A percentile compares a stretch with the other conserved stretches of the same genome.
Conservation (phyloP, 2,113 vertebrate species). For the Cettia cetti region DNA sequence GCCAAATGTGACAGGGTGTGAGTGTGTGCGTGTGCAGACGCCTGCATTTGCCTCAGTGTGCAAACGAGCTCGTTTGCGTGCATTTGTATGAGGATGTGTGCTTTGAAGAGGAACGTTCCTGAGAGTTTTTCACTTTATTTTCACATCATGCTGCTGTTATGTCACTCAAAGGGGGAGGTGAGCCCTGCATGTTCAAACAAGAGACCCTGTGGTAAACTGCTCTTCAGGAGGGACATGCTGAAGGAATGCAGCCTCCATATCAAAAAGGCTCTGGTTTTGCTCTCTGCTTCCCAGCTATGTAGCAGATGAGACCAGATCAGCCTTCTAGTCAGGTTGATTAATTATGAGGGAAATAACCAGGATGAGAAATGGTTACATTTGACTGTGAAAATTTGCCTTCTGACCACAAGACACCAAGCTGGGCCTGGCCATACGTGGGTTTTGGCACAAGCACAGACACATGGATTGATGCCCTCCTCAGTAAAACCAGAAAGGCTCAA, state of each 20-base stretch:
- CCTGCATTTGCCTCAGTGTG: neutral
- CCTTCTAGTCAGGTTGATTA: neutral
- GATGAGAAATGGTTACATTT: neutral
- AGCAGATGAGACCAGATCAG: slow-evolving; percentile 2
- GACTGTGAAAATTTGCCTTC: neutral
- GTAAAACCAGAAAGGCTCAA: neutral
- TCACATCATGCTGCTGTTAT: slow-evolving; percentile 23
- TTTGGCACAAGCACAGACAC: neutral
- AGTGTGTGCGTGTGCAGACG: neutral
- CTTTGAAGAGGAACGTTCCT: neutral
- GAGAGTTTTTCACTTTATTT: neutral
- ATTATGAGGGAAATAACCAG: neutral
- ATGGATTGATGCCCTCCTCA: neutral
- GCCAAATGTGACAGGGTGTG: neutral
- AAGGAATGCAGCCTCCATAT: slow-evolving; percentile 5
- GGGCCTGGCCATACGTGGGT: neutral
- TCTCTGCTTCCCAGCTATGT: neutral
- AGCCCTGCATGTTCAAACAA: neutral
- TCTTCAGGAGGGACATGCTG: neutral
- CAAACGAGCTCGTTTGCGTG: neutral
- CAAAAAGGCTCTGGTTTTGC: neutral
- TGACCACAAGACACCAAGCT: neutral
- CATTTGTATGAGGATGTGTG: neutral
- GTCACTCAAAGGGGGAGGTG: neutral
- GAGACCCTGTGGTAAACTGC: neutral